Base-by-base conservation (phyloP, 23 tunicate genomes). In the Ascidia mentula region DNA sequence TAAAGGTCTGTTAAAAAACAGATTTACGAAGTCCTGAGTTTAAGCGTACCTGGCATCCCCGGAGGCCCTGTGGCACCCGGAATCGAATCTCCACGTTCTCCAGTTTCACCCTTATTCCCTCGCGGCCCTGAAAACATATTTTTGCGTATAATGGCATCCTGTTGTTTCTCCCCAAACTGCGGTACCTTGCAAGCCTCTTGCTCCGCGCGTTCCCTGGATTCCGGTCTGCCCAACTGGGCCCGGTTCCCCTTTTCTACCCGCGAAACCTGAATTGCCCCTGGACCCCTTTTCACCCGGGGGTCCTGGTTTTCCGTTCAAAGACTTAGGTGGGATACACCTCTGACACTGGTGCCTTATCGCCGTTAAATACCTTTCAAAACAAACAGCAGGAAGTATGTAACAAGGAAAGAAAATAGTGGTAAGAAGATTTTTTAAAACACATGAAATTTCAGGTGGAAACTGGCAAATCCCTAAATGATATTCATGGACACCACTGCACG, bases 41-140 rank as follows among this genome's bases (percentile, higher is more conserved):
- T 53, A 9, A 20, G 4, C 1, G 65, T 53, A 53, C 65, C 65
- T 53, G 65, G 65, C 24, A 20, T 53, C 24, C 65, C 65, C 2
- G 65, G 65, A 53, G 65, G 65, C 24, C 65, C 65, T 28, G 24
- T 53, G 28, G 65, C 28, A 20, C 65, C 65, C 24, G 24, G 2
- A 53, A 53, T 53, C 65, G 65, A 53, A 9, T 53, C 28, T 53
- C 65, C 65, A 53, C 65, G 65, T 53, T 53, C 65, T 5, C 65
- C 65, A 6, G 24, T 9, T 20, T 53, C 65, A 3, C 65, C 65
- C 13, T 53, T 6, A 53, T 53, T 28, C 12, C 65, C 65, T 28
- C 1, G 22, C 65, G 65, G 65, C 65, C 65, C 65, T 53, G 65
- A 1, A 9, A 53, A 53, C 7, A 9, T 28, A 53, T n/a, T n/a